phyloP scores from a whole-genome alignment of 2,113 vertebrate species.

The Zootoca vivipara region DNA sequence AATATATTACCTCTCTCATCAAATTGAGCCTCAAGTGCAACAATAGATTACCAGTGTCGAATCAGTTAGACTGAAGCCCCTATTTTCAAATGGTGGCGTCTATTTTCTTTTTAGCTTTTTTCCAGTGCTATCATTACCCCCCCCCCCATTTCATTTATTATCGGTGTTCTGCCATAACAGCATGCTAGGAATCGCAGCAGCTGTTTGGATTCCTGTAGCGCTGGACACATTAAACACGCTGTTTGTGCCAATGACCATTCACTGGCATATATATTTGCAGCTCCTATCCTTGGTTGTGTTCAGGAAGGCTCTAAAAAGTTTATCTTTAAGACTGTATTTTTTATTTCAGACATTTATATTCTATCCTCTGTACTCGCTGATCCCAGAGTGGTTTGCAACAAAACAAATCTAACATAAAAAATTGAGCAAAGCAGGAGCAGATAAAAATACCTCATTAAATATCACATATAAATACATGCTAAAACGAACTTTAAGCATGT shows the following conservation, averaged over 20 bases:
- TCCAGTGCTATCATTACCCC: too few relatives aligned
- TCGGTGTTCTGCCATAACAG: background rate
- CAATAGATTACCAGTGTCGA: background rate
- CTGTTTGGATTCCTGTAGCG: background rate
- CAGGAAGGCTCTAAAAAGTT: too few relatives aligned
- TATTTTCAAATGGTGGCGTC: background rate
- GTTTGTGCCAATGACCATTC: background rate
- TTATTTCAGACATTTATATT: too few relatives aligned
- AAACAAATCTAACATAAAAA: too few relatives aligned
- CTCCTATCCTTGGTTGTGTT: too few relatives aligned
- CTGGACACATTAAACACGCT: background rate
- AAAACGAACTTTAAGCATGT: too few relatives aligned
- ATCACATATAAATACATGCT: too few relatives aligned
- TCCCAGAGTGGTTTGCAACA: too few relatives aligned
- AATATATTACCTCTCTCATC: background rate
- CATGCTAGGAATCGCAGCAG: background rate
- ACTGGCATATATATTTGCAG: background rate
- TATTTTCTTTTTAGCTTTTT: constrained; percentile 8
- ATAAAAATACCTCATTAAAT: too few relatives aligned
- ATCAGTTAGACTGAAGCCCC: background rate
- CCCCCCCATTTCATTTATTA: background rate
- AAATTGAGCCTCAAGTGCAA: background rate
- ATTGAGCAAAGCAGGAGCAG: too few relatives aligned
- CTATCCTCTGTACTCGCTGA: too few relatives aligned
- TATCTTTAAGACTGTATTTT: too few relatives aligned